A percentile compares a stretch with the other conserved stretches of the same genome.
Evolutionary conservation across 1,140 invertebrate genomes (phyloP).

Genomic region (Reticulitermes speratus): DNA sequence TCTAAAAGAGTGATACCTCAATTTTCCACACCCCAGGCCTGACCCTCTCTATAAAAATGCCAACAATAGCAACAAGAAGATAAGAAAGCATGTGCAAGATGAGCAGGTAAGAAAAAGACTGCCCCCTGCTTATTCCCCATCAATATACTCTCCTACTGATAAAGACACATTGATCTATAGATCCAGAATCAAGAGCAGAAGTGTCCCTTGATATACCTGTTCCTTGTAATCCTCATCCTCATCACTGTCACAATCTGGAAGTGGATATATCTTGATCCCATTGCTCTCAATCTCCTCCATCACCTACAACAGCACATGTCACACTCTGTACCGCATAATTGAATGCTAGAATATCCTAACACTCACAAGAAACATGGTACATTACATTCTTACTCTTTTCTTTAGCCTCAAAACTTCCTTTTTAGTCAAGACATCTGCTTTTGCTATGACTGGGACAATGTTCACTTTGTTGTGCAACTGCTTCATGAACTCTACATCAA

Average conservation of each 20-base stretch:
- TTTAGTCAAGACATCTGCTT: conserved; percentile 96
- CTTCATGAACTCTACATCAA: conserved; percentile 99
- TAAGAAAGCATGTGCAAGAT: not conserved
- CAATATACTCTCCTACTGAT: too few species aligned
- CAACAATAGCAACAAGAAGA: not conserved
- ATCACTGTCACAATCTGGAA: conserved; percentile 94
- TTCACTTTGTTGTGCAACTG: conserved; percentile 97
- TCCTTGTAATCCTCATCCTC: conserved; percentile 94
- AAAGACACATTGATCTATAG: too few species aligned
- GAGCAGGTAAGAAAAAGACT: not conserved
- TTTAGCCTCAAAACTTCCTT: conserved; percentile 90
- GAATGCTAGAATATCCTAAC: not conserved
- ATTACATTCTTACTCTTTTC: conserved; percentile 62
- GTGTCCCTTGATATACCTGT: conserved; percentile 55
- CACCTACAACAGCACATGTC: conserved; percentile 49
- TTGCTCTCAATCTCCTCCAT: conserved; percentile 81
- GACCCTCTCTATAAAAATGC: too few species aligned
- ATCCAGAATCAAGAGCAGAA: too few species aligned
- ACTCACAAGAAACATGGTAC: not conserved
- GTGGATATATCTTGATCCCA: conserved; percentile 90
- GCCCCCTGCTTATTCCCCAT: too few species aligned
- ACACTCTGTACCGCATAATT: not conserved
- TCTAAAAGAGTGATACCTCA: too few species aligned
- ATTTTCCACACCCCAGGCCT: too few species aligned
- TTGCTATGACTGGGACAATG: conserved; percentile 98